phyloP scores from a whole-genome alignment of 1,140 invertebrate species.

The Bombyx mori region ASM3026992v2 NC_085120.1:13213501-13214000 shows the following conservation, averaged over 20 bases:
- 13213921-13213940: too few species aligned
- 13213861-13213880: too few species aligned
- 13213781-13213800: conserved; percentile 69
- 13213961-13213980: too few species aligned
- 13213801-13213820: conserved; percentile 65
- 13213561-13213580: conserved; percentile 88
- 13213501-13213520: conserved; percentile 85
- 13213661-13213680: conserved; percentile 89
- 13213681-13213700: conserved; percentile 91
- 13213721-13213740: conserved; percentile 83
- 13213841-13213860: background rate
- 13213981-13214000: too few species aligned
- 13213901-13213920: too few species aligned
- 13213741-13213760: conserved; percentile 65
- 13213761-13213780: conserved; percentile 73
- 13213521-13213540: conserved; percentile 94
- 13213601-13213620: conserved; percentile 81
- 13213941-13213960: too few species aligned
- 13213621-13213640: conserved; percentile 90
- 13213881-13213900: too few species aligned
- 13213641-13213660: conserved; percentile 82
- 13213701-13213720: conserved; percentile 83
- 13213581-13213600: conserved; percentile 89
- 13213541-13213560: conserved; percentile 87
- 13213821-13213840: conserved; percentile 55